Conservation (phyloP, 2,888 invertebrate genomes). For the Pachydiplax longipennis region DNA sequence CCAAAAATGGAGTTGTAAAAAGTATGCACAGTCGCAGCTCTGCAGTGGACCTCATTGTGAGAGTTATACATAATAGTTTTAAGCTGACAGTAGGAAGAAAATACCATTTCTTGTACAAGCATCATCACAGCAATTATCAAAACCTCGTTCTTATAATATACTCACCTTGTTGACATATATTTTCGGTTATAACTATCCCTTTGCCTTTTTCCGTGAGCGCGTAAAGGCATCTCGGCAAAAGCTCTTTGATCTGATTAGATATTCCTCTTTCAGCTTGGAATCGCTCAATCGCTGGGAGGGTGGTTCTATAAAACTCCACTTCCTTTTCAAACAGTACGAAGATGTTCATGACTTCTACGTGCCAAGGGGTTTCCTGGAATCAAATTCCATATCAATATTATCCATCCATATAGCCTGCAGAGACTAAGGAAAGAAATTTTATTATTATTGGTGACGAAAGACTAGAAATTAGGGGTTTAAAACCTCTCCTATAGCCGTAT, state of each 20-base stretch:
- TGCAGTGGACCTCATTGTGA: too few relatives aligned
- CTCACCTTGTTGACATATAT: background rate
- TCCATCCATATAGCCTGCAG: too few relatives aligned
- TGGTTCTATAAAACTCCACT: background rate
- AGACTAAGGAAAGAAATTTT: too few relatives aligned
- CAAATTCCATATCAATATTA: background rate
- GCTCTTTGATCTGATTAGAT: background rate
- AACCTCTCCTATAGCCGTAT: too few relatives aligned
- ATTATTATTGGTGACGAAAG: too few relatives aligned
- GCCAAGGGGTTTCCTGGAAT: conserved; percentile 17
- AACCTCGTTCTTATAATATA: too few relatives aligned
- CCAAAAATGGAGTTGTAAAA: too few relatives aligned
- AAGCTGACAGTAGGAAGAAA: too few relatives aligned
- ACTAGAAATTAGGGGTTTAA: too few relatives aligned
- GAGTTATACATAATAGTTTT: too few relatives aligned
- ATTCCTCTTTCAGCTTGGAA: background rate
- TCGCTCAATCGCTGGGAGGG: background rate
- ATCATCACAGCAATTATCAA: background rate
- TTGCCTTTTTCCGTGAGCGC: background rate
- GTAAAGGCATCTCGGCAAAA: background rate
- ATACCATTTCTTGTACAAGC: too few relatives aligned
- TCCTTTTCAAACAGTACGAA: conserved; percentile 7
- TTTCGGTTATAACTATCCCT: background rate
- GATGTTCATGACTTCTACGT: conserved; percentile 12
- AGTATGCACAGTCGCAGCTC: too few relatives aligned